phyloP scores from a whole-genome alignment of 2,113 vertebrate genomes.

The Heterochromis multidens region DNA sequence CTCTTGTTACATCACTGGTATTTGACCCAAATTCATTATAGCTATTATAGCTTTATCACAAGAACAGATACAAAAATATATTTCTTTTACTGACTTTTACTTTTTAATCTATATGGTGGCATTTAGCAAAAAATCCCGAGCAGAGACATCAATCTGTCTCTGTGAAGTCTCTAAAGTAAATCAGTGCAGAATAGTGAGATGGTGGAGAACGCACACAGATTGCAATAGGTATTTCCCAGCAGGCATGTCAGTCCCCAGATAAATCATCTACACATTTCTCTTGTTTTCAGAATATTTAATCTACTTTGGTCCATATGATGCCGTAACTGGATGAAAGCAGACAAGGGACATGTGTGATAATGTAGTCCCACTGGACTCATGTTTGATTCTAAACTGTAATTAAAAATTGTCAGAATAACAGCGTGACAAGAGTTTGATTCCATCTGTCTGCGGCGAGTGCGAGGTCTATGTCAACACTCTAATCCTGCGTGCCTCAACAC shows the following conservation, averaged over 20 bases:
- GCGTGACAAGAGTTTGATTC: conserved; percentile 4
- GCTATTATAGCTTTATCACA: neutral
- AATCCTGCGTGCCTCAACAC: neutral
- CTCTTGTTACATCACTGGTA: neutral
- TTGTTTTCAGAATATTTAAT: conserved; percentile 9
- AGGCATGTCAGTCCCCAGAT: conserved; percentile 3
- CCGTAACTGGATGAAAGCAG: neutral
- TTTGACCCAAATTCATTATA: neutral
- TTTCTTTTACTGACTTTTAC: neutral
- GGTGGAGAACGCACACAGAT: neutral
- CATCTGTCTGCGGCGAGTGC: neutral
- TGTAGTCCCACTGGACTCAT: conserved; percentile 3
- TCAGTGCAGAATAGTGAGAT: conserved; percentile 33
- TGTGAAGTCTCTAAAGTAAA: conserved; percentile 20
- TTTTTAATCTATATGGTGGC: conserved; percentile 2
- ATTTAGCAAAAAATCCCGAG: conserved; percentile 35
- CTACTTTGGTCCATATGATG: neutral
- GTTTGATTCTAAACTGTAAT: conserved; percentile 19
- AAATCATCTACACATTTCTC: neutral
- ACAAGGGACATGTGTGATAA: conserved; percentile 1
- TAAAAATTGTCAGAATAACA: conserved; percentile 31
- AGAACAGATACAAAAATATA: neutral
- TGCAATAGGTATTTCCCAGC: conserved; percentile 39
- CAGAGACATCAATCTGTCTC: conserved; percentile 7
- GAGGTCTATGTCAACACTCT: neutral